Base-by-base conservation (phyloP, 2,797 vertebrate species). In the Silurus lanzhouensis region DNA sequence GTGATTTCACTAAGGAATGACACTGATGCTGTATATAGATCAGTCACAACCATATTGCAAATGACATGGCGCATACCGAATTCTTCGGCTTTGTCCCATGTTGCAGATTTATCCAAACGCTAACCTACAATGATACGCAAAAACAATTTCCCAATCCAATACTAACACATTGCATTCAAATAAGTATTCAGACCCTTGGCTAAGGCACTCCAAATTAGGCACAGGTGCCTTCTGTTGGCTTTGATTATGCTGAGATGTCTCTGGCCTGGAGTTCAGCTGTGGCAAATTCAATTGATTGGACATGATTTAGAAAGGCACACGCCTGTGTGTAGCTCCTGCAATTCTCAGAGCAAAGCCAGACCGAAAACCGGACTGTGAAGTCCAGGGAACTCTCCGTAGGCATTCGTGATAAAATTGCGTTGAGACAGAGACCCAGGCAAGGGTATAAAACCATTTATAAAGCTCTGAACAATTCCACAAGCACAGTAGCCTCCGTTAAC, bases 201-300 rank as follows among this genome's bases (percentile, higher is more conserved):
- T 79, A 64, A 80, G n/a, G 13, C 31, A 79, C 14, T 25, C 44
- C 12, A 80, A 64, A 64, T 80, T n/a, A 22, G 10, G 61, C 14
- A 17, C 77, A 80, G 77, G 38, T 64, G 44, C 61, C 22, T 64
- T 48, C 60, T 64, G 77, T 64, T 64, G 61, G 58, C 58, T 79
- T 63, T 79, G 58, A 79, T 79, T 79, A 63, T 79, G 31, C 22
- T 63, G 12, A 79, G 58, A 31, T 31, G 74, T 58, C 74, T 74
- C 46, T 58, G 58, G 58, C 31, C 20, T 46, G 58, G 31, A 22
- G 20, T 61, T 31, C 57, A 61, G 5, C 9, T 44, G 25, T 14
- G 31, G 76, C 31, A 46, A 61, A 78, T 78, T 63, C 76, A 63
- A n/a, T 5, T n/a, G 76, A 79, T 46, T 63, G 38, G 31, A 22